Conservation (phyloP, 2,888 invertebrate genomes). For the Coenonympha glycerion region DNA sequence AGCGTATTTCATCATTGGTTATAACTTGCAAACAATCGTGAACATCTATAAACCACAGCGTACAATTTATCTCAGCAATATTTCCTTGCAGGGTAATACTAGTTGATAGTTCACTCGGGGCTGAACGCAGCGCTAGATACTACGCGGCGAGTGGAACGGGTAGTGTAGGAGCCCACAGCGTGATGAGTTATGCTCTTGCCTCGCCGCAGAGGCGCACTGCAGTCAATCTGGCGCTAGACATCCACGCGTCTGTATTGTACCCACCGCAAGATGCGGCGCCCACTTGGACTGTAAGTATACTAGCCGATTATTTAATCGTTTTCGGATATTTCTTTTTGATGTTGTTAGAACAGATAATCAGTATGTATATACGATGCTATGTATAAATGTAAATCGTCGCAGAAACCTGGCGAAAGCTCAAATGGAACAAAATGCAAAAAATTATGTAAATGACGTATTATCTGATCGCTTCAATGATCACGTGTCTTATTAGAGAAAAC, state of each 20-base stretch:
- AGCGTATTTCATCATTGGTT: no score
- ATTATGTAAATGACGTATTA: no score
- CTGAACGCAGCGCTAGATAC: constrained; percentile 44
- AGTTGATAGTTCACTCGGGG: constrained; percentile 45
- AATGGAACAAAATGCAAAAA: no score
- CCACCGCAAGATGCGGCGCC: constrained; percentile 35
- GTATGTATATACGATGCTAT: no score
- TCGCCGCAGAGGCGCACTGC: constrained; percentile 36
- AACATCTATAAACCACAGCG: constrained; percentile 7
- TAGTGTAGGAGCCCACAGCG: constrained; percentile 50
- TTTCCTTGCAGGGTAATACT: constrained; percentile 47
- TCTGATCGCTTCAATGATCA: no score
- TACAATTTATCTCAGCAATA: background rate
- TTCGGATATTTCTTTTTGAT: no score
- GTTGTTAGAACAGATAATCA: no score
- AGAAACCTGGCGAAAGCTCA: no score
- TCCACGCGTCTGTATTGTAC: constrained; percentile 48
- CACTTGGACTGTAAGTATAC: constrained; percentile 6
- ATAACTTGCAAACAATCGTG: background rate
- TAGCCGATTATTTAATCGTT: no score
- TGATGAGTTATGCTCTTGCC: constrained; percentile 50
- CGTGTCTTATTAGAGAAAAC: no score
- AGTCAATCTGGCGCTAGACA: constrained; percentile 44
- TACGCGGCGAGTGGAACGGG: constrained; percentile 50
- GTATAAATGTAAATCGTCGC: no score